Evolutionary conservation across 1,140 invertebrate genomes (phyloP).

Genomic region (Leptopilina boulardi): DNA sequence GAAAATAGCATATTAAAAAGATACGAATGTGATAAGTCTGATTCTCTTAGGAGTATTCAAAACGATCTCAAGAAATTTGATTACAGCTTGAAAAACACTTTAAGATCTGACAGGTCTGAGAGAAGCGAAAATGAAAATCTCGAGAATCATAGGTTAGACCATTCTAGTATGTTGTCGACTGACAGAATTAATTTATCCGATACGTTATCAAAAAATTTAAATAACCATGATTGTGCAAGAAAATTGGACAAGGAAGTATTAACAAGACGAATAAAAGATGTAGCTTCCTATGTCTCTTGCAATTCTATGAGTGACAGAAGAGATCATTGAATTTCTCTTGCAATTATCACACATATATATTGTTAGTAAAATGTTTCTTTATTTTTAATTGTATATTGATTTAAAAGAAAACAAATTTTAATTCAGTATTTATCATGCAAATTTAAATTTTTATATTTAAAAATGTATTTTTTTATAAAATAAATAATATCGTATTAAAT

Average conservation of each 20-base stretch:
- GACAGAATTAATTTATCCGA: slow-evolving; percentile 63
- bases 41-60: slow-evolving; percentile 66
- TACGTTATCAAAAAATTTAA: slow-evolving; percentile 64
- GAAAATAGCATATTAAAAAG: slow-evolving; percentile 64
- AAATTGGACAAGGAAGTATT: slow-evolving; percentile 62
- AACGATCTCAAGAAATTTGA: slow-evolving; percentile 72
- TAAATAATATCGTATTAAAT: no score
- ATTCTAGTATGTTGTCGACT: slow-evolving; percentile 51
- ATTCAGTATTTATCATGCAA: no score
- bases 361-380: background rate
- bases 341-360: background rate
- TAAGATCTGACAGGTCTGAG: slow-evolving; percentile 67
- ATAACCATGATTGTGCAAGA: slow-evolving; percentile 66
- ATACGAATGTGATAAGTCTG: slow-evolving; percentile 61
- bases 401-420: background rate
- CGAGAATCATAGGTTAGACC: slow-evolving; percentile 61
- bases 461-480: no score
- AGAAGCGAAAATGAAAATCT: slow-evolving; percentile 66
- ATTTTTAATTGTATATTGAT: background rate
- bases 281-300: slow-evolving; percentile 64
- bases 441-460: no score
- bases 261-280: slow-evolving; percentile 63
- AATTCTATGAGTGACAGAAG: slow-evolving; percentile 63
- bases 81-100: slow-evolving; percentile 66
- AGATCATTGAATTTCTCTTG: slow-evolving; percentile 54